Evolutionary conservation across 2,888 invertebrate species (phyloP).

Genomic region (Allacma fusca): DNA sequence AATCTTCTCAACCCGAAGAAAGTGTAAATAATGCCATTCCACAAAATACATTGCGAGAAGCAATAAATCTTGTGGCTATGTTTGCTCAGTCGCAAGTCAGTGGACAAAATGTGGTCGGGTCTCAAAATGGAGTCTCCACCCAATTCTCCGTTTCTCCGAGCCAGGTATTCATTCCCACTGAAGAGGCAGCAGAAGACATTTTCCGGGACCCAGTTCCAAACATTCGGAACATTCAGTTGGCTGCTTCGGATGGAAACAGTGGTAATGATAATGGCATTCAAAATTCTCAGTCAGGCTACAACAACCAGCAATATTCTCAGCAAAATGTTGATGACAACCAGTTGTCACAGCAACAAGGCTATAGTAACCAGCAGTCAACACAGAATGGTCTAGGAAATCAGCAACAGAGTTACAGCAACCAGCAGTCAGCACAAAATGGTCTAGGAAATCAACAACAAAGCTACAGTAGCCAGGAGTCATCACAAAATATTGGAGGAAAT

Average conservation of each 20-base stretch:
- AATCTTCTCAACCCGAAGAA: neutral
- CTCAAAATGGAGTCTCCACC: neutral
- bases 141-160: constrained; percentile 13
- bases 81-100: constrained; percentile 14
- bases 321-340: too few relatives aligned
- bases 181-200: neutral
- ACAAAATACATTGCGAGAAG: neutral
- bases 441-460: too few relatives aligned
- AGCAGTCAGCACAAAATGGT: neutral
- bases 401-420: neutral
- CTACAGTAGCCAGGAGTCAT: too few relatives aligned
- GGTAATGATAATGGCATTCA: too few relatives aligned
- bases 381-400: too few relatives aligned
- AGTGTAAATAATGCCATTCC: neutral
- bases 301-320: too few relatives aligned
- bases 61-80: neutral
- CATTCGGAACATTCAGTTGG: constrained; percentile 10
- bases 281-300: too few relatives aligned
- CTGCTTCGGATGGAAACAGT: too few relatives aligned
- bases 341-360: too few relatives aligned
- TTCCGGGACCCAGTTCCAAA: neutral
- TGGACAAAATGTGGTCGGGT: neutral
- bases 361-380: too few relatives aligned
- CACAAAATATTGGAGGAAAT: too few relatives aligned
- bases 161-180: constrained; percentile 20